Evolutionary conservation across 64 coral and sea anemone species (phyloP).

Genomic region (Pachyseris speciosa): DNA sequence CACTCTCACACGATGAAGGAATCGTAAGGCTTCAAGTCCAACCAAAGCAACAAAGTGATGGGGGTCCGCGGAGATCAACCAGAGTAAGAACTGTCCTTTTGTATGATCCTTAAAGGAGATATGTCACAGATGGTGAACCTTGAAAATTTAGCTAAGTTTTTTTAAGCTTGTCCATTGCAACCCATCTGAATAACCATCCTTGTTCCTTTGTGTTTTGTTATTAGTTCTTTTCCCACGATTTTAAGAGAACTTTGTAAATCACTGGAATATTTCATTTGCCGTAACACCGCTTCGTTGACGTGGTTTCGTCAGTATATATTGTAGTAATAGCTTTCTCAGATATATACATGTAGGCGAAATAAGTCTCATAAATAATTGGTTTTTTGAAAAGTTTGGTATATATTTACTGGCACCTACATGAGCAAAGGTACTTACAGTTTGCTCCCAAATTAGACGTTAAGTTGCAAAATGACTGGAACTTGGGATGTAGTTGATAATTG

Average conservation of each 20-base stretch:
- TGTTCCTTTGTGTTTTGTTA: not conserved
- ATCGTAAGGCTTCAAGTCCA: constrained; percentile 57
- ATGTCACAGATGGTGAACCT: not conserved
- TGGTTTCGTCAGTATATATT: constrained; percentile 6
- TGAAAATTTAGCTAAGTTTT: not conserved
- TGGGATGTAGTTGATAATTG: constrained; percentile 11
- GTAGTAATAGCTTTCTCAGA: constrained; percentile 5
- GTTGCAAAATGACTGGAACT: not conserved
- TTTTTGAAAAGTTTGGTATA: not conserved
- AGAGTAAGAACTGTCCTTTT: too few relatives aligned
- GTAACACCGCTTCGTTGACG: not conserved
- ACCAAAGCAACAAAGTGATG: constrained; percentile 26
- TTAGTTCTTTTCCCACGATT: not conserved
- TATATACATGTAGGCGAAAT: too few relatives aligned
- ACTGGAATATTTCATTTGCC: not conserved
- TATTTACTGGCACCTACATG: constrained; percentile 5
- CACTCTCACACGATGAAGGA: constrained; percentile 29
- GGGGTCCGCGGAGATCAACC: too few relatives aligned
- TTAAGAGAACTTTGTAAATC: not conserved
- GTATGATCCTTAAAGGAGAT: constrained; percentile 15
- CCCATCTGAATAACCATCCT: constrained; percentile 17
- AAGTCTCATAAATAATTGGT: too few relatives aligned
- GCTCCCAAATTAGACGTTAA: not conserved
- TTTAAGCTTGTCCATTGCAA: constrained; percentile 17
- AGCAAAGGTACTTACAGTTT: not conserved